Conservation (phyloP, 2,113 vertebrate species). For the Jaculus jaculus region DNA sequence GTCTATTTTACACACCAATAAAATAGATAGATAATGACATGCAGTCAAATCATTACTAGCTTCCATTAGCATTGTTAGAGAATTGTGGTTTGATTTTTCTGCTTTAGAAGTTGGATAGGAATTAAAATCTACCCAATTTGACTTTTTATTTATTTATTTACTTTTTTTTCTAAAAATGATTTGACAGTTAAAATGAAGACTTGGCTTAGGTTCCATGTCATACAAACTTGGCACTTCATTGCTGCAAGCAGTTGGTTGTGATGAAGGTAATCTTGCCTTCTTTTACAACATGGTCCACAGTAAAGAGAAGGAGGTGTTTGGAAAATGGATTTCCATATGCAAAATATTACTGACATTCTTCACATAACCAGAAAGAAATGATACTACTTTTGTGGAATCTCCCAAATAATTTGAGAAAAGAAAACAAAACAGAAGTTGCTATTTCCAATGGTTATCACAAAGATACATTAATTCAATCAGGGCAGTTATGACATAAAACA, state of each 20-base stretch:
- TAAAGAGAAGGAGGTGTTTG: too few species aligned
- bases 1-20: conserved; percentile 53
- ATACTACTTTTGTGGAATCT: neutral
- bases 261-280: neutral
- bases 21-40: conserved; percentile 47
- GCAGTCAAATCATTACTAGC: conserved; percentile 9
- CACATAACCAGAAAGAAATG: neutral
- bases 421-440: neutral
- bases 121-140: neutral
- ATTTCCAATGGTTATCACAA: neutral
- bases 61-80: neutral
- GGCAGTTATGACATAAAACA: neutral
- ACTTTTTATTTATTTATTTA: too few species aligned
- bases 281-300: neutral
- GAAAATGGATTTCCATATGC: neutral
- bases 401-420: neutral
- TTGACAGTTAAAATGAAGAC: neutral
- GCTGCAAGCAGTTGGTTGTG: neutral
- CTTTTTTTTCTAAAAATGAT: neutral
- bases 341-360: neutral
- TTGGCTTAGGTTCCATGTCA: neutral
- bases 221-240: rapidly evolving
- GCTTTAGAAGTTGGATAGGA: conserved; percentile 6
- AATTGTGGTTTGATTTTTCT: conserved; percentile 39
- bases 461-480: neutral